These are phyloP conservation scores for Maniola jurtina DNA, from an alignment of 1,140 invertebrate genomes.

Conservation along the genomic window DNA sequence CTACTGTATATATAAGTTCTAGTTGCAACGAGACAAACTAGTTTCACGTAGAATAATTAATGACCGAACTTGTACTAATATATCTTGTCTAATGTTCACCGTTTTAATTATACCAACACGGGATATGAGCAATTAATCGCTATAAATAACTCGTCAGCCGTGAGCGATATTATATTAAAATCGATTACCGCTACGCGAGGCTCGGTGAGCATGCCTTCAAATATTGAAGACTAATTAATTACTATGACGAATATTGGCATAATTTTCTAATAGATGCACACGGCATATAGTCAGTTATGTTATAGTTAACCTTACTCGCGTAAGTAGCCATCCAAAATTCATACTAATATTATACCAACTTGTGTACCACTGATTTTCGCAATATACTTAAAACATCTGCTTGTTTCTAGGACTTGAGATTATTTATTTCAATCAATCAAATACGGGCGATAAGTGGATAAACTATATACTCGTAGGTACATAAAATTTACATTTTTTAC, in stretches of 20 bases:
- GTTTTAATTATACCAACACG: slow-evolving; percentile 13
- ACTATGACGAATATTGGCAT: slow-evolving; percentile 4
- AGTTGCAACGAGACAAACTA: neutral
- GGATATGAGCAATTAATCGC: slow-evolving; percentile 13
- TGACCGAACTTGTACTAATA: slow-evolving; percentile 2
- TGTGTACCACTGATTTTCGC: no score
- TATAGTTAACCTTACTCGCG: no score
- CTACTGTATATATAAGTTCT: neutral
- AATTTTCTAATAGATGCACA: neutral
- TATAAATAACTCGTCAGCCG: slow-evolving; percentile 14
- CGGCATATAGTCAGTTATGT: neutral
- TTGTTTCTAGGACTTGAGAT: no score
- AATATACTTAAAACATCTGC: no score
- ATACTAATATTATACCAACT: no score
- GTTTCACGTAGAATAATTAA: slow-evolving; percentile 7
- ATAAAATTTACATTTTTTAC: no score
- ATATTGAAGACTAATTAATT: slow-evolving; percentile 15
- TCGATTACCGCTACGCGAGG: slow-evolving; percentile 2
- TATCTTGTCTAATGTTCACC: slow-evolving; percentile 7
- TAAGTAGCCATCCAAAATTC: no score
- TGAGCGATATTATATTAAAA: neutral
- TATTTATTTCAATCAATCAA: no score
- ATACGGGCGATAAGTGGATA: no score
- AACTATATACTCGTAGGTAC: no score
- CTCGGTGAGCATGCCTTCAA: slow-evolving; percentile 11